Conservation (phyloP, 2,888 invertebrate species). For the Agelastica alni region DNA sequence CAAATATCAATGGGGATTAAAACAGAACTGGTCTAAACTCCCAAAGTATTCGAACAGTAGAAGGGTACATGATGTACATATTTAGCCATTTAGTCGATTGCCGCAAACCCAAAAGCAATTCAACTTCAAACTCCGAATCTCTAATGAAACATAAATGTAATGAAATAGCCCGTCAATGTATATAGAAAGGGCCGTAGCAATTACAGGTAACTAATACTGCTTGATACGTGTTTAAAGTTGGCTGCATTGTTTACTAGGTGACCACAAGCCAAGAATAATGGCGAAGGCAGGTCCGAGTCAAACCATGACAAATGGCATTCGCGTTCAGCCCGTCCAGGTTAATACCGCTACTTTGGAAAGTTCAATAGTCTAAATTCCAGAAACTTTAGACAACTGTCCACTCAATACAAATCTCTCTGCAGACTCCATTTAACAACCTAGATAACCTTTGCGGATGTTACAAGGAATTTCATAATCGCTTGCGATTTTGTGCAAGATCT, state of each 20-base stretch:
- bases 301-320: conserved; percentile 58
- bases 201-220: conserved; percentile 56
- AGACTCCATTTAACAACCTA: conserved; percentile 36
- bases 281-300: conserved; percentile 52
- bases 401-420: conserved; percentile 34
- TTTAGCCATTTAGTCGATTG: conserved; percentile 37
- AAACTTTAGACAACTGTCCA: conserved; percentile 42
- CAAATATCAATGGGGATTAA: conserved; percentile 28
- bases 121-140: conserved; percentile 49
- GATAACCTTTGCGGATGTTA: conserved; percentile 41
- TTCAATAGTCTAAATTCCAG: conserved; percentile 53
- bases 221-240: conserved; percentile 57
- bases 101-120: conserved; percentile 44
- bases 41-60: conserved; percentile 27
- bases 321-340: conserved; percentile 50
- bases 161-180: conserved; percentile 54
- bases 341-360: conserved; percentile 55
- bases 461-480: conserved; percentile 48
- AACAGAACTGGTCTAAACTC: conserved; percentile 23
- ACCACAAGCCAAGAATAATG: conserved; percentile 57
- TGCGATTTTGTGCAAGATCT: conserved; percentile 34
- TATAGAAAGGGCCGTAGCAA: conserved; percentile 43
- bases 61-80: conserved; percentile 27
- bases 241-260: conserved; percentile 57
- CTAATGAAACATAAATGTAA: conserved; percentile 53